Percentiles rank a stretch among this genome's conserved stretches.
Conservation (phyloP, 2,113 vertebrate species). For the Shinisaurus crocodilurus region DNA sequence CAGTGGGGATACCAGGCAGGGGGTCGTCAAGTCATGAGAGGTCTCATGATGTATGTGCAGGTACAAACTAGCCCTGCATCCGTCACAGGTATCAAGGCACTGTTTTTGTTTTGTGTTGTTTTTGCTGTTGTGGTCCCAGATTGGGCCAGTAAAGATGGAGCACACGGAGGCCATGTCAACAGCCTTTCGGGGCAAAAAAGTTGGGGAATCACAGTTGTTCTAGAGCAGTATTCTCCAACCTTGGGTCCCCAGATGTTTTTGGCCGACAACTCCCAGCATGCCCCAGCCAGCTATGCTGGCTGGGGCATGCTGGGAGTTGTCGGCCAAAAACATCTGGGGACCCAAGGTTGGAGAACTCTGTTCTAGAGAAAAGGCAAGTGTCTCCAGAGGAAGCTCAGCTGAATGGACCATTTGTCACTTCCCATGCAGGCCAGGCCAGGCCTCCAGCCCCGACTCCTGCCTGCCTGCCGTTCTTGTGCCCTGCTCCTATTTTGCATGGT, state of each 20-base stretch:
- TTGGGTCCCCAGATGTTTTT: no score
- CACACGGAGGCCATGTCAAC: neutral
- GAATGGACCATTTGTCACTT: neutral
- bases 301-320: no score
- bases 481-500: neutral
- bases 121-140: neutral
- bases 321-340: no score
- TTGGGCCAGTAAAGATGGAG: neutral
- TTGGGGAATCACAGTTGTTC: neutral
- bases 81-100: rapidly evolving
- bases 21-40: neutral
- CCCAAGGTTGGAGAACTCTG: no score
- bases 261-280: no score
- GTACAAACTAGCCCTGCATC: rapidly evolving
- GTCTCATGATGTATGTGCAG: neutral
- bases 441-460: rapidly evolving
- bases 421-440: rapidly evolving
- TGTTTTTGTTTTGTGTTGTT: no score
- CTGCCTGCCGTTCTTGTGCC: neutral
- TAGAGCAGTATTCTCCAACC: no score
- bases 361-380: neutral
- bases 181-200: rapidly evolving
- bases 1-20: neutral
- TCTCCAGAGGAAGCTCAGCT: neutral
- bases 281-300: no score